phyloP scores from a whole-genome alignment of 2,797 vertebrate species.

The Takifugu ocellatus region DNA sequence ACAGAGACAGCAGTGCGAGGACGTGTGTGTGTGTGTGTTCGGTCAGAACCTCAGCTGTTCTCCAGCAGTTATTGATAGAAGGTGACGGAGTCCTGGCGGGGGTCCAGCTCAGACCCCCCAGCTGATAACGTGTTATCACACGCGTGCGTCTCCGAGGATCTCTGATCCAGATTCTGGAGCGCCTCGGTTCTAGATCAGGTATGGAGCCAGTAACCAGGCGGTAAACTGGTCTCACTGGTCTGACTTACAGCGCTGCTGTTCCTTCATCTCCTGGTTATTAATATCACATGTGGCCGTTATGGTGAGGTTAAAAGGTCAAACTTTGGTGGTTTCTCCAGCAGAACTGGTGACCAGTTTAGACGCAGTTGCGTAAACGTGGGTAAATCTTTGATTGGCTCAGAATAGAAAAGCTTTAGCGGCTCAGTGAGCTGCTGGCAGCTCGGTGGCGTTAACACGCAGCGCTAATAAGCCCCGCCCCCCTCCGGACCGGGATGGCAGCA shows the following conservation, averaged over 20 bases:
- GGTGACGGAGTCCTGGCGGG: conserved; percentile 2
- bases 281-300: too few relatives aligned
- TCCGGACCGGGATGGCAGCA: too few relatives aligned
- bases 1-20: background rate
- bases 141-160: too few relatives aligned
- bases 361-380: conserved; percentile 2
- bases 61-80: conserved; percentile 41
- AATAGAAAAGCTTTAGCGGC: conserved; percentile 29
- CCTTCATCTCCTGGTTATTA: too few relatives aligned
- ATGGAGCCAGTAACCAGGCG: background rate
- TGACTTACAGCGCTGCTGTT: too few relatives aligned
- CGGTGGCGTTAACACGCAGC: too few relatives aligned
- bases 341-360: background rate
- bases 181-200: too few relatives aligned
- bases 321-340: too few relatives aligned
- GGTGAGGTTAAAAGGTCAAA: too few relatives aligned
- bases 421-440: conserved; percentile 1
- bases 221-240: background rate
- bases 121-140: too few relatives aligned
- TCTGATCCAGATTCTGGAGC: too few relatives aligned
- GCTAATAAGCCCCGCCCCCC: too few relatives aligned
- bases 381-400: conserved; percentile 26
- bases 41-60: conserved; percentile 31
- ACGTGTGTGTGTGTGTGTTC: background rate
- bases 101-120: background rate